A percentile compares a stretch with the other conserved stretches of the same genome.
Conservation (phyloP, 2,113 vertebrate genomes). For the Sus scrofa region T2T-Sscrofa CM000816.6:16571501-16572000, state of each 20-base stretch:
- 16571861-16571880: background rate
- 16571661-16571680: too few species aligned
- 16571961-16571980: background rate
- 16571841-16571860: background rate
- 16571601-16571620: too few species aligned
- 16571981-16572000: background rate
- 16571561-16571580: too few species aligned
- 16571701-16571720: too few species aligned
- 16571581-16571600: too few species aligned
- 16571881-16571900: rapidly evolving
- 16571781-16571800: background rate
- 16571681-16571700: too few species aligned
- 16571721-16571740: too few species aligned
- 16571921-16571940: background rate
- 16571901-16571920: background rate
- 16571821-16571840: background rate
- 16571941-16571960: background rate
- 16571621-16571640: too few species aligned
- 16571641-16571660: too few species aligned
- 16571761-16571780: background rate
- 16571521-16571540: too few species aligned
- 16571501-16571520: too few species aligned
- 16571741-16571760: background rate
- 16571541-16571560: too few species aligned
- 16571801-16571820: background rate